A percentile compares a stretch with the other conserved stretches of the same genome.
These are phyloP conservation scores for Ditylenchus dipsaci DNA, from an alignment of 1,140 invertebrate genomes.

Conservation along the genomic window DNA sequence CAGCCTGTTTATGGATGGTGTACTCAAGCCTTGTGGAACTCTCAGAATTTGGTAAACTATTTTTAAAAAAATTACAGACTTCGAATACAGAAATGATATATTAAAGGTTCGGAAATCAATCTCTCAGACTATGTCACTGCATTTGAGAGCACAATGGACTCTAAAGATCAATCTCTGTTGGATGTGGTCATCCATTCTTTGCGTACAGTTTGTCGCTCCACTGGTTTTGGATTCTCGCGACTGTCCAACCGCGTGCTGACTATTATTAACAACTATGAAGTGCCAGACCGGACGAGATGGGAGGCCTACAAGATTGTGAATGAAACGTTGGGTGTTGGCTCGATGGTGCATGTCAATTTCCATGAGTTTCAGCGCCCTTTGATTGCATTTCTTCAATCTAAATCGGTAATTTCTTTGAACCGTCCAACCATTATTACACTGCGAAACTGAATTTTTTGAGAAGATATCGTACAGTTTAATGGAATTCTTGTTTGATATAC, in stretches of 20 bases:
- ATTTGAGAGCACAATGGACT: not conserved
- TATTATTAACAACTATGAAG: not conserved
- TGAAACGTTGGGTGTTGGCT: not conserved
- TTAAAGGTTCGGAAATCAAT: not conserved
- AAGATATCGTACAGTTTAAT: too few relatives aligned
- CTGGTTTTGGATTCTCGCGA: not conserved
- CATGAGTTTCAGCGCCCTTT: not conserved
- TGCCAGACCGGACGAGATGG: not conserved
- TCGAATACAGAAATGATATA: too few relatives aligned
- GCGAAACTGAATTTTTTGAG: too few relatives aligned
- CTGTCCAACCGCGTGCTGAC: not conserved
- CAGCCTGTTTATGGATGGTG: too few relatives aligned
- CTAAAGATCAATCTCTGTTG: not conserved
- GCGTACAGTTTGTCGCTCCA: not conserved
- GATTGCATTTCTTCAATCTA: not conserved
- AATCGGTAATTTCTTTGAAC: too few relatives aligned
- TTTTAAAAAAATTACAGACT: too few relatives aligned
- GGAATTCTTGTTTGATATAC: too few relatives aligned
- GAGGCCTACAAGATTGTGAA: not conserved
- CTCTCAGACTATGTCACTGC: not conserved
- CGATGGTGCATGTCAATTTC: not conserved
- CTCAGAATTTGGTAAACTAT: too few relatives aligned
- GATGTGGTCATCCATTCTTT: not conserved
- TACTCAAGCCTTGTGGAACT: too few relatives aligned
- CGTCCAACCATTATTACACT: too few relatives aligned